Evolutionary conservation across 2,797 vertebrate genomes (phyloP).

Genomic region (Sebastes steindachneri): DNA sequence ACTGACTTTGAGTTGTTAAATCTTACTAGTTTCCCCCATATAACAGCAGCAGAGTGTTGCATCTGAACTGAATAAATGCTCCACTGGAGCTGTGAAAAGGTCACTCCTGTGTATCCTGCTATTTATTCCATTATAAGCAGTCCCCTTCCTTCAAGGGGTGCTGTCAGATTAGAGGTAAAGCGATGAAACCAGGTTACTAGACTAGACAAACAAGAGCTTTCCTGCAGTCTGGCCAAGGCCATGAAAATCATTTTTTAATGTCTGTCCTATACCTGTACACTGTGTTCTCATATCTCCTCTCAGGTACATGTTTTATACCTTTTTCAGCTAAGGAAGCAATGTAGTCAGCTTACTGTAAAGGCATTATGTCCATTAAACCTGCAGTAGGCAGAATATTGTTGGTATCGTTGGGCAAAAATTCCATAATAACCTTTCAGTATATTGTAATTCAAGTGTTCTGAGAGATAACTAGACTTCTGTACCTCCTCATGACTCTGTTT

Average conservation of each 20-base stretch:
- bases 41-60: constrained; percentile 29
- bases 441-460: no score
- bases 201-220: constrained; percentile 14
- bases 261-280: neutral
- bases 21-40: neutral
- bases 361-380: neutral
- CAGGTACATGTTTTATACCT: neutral
- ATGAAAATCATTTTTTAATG: neutral
- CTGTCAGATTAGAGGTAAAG: constrained; percentile 44
- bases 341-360: neutral
- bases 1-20: neutral
- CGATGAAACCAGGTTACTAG: constrained; percentile 39
- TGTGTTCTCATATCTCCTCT: neutral
- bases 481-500: no score
- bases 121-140: constrained; percentile 62
- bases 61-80: constrained; percentile 33
- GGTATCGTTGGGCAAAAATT: no score
- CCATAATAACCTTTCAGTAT: no score
- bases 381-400: neutral
- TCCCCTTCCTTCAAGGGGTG: constrained; percentile 21
- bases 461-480: no score
- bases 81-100: constrained; percentile 54
- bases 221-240: neutral
- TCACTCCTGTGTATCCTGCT: constrained; percentile 39
- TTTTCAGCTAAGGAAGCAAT: neutral